A percentile compares a stretch with the other conserved stretches of the same genome.
phyloP scores from a whole-genome alignment of 1,140 invertebrate genomes.

The Aculops lycopersici region DNA sequence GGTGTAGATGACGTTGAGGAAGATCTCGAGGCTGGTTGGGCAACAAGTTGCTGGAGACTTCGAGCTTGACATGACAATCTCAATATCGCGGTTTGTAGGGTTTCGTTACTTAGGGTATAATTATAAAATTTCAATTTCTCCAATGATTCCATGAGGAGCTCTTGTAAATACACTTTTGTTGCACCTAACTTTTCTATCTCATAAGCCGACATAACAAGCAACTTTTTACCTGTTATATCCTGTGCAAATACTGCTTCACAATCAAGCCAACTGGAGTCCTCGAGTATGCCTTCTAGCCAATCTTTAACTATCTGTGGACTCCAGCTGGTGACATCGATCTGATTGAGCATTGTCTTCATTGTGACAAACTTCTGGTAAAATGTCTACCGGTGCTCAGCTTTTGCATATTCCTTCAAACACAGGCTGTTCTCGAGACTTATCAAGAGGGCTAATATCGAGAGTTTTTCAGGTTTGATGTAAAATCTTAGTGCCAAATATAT shows the following conservation, averaged over 20 bases:
- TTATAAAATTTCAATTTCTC: slow-evolving; percentile 58
- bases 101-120: slow-evolving; percentile 59
- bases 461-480: no score
- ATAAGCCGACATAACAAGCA: slow-evolving; percentile 45
- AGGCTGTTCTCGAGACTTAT: no score
- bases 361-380: no score
- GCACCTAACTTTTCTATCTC: slow-evolving; percentile 56
- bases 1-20: neutral
- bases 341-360: no score
- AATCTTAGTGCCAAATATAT: no score
- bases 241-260: slow-evolving; percentile 43
- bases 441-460: no score
- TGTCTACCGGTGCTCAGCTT: no score
- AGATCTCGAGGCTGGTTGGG: neutral
- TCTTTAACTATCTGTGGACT: slow-evolving; percentile 64
- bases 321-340: slow-evolving; percentile 60
- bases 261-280: slow-evolving; percentile 41
- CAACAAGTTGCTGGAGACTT: slow-evolving; percentile 32
- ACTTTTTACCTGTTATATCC: slow-evolving; percentile 39
- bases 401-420: no score
- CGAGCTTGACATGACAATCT: slow-evolving; percentile 45
- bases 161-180: slow-evolving; percentile 55
- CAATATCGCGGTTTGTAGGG: slow-evolving; percentile 50
- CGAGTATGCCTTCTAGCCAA: slow-evolving; percentile 63
- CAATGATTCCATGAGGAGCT: slow-evolving; percentile 57